Evolutionary conservation across 2,888 invertebrate species (phyloP).

Genomic region (Sepiola atlantica): DNA sequence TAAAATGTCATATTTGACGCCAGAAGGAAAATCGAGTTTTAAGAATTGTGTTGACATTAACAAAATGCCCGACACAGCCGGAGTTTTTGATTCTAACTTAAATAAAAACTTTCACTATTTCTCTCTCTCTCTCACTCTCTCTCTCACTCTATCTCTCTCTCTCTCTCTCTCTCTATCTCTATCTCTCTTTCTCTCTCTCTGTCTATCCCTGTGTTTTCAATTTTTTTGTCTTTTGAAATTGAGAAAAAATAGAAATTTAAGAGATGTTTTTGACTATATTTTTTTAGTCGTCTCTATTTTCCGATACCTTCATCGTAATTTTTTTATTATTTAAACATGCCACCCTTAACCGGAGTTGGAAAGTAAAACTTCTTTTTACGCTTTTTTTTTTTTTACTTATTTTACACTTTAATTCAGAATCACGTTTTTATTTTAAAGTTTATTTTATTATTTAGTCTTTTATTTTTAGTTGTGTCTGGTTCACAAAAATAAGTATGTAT

Average conservation of each 20-base stretch:
- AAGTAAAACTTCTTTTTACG: background rate
- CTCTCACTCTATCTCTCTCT: background rate
- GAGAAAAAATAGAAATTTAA: background rate
- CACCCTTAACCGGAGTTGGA: background rate
- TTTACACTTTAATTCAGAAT: background rate
- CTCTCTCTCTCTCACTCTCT: background rate
- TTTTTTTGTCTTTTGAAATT: background rate
- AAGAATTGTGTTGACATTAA: background rate
- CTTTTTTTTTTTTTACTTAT: background rate
- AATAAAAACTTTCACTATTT: background rate
- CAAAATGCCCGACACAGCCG: background rate
- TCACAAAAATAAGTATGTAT: background rate
- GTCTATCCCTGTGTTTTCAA: background rate
- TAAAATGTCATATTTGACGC: background rate
- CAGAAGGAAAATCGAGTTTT: background rate
- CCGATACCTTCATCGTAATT: background rate
- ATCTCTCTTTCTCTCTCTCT: no score
- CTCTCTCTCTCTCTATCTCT: background rate
- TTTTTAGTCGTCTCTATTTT: background rate
- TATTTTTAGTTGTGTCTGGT: background rate
- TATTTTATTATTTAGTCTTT: background rate
- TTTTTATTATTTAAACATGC: background rate
- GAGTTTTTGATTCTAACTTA: background rate
- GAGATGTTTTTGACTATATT: background rate
- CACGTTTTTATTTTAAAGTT: background rate